Conservation (phyloP, 2,888 invertebrate genomes). For the Cotesia congregata region DNA sequence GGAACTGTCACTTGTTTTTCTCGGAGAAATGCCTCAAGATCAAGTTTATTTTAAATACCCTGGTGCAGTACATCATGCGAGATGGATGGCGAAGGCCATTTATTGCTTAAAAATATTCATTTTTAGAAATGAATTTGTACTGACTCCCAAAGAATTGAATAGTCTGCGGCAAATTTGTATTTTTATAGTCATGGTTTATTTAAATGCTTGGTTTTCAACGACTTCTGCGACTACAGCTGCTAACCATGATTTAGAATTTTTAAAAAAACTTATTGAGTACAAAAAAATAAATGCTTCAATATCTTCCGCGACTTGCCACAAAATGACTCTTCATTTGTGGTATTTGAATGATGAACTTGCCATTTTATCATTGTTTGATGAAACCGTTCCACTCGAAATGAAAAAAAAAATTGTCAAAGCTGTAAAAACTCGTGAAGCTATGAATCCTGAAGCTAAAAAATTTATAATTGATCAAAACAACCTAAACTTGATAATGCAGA, state of each 20-base stretch:
- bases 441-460: slow-evolving; percentile 16
- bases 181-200: no score
- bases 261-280: slow-evolving; percentile 25
- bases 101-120: no score
- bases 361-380: slow-evolving; percentile 31
- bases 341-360: slow-evolving; percentile 8
- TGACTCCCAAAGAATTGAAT: no score
- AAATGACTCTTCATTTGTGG: slow-evolving; percentile 14
- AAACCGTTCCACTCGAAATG: slow-evolving; percentile 19
- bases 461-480: slow-evolving; percentile 25
- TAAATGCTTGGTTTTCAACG: no score
- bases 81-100: no score
- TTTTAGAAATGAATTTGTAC: no score
- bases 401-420: slow-evolving; percentile 34
- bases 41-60: no score
- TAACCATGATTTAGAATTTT: slow-evolving; percentile 28
- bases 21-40: no score
- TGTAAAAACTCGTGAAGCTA: slow-evolving; percentile 25
- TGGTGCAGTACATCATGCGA: no score
- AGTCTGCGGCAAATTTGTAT: no score
- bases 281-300: slow-evolving; percentile 25
- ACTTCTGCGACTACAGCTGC: no score
- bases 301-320: slow-evolving; percentile 18
- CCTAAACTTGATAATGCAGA: slow-evolving; percentile 27
- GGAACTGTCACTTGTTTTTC: no score